phyloP scores from a whole-genome alignment of 2,113 vertebrate species.

The Phyllostomus hastatus region DNA sequence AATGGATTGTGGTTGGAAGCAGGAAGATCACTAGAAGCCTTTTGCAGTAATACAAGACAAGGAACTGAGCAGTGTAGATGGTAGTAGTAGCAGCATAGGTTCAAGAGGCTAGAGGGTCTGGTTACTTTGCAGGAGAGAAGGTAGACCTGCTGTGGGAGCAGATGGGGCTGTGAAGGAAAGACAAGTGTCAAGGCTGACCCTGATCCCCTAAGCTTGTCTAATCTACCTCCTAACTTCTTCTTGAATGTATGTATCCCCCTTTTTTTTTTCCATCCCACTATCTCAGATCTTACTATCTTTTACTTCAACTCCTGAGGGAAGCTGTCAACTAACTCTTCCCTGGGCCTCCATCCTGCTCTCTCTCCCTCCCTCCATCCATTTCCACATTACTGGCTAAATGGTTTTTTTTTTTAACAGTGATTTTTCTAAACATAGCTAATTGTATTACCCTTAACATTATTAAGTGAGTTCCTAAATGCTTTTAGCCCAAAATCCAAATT shows the following conservation, averaged over 20 bases:
- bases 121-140: not conserved
- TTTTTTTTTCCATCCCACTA: not conserved
- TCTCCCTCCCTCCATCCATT: not conserved
- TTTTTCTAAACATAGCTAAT: not conserved
- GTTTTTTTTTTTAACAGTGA: not conserved
- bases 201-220: not conserved
- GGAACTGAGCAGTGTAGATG: not conserved
- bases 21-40: not conserved
- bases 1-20: not conserved
- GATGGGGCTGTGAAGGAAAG: not conserved
- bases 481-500: not conserved
- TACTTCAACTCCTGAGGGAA: not conserved
- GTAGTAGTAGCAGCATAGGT: too few relatives aligned
- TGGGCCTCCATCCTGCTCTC: not conserved
- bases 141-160: not conserved
- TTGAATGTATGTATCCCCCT: not conserved
- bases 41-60: too few relatives aligned
- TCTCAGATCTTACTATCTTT: not conserved
- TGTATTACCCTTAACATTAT: not conserved
- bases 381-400: not conserved
- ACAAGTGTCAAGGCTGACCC: not conserved
- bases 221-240: not conserved
- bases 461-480: not conserved
- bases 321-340: not conserved
- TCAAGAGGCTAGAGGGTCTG: not conserved